A percentile compares a stretch with the other conserved stretches of the same genome.
Evolutionary conservation across 2,113 vertebrate species (phyloP).

Genomic region (Notarius quadriscutis): DNA sequence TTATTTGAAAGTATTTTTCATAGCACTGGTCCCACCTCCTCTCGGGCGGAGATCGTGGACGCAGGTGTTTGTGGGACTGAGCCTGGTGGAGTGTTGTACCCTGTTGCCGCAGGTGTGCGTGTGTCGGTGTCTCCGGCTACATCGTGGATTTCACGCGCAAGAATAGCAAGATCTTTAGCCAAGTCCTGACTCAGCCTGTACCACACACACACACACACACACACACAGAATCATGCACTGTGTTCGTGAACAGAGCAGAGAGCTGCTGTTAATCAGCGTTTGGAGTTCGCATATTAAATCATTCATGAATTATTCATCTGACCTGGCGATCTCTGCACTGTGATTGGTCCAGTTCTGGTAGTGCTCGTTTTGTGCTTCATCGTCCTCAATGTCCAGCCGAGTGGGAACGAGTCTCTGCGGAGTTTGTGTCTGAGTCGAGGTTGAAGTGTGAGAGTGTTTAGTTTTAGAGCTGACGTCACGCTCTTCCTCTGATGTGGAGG

Average conservation of each 20-base stretch:
- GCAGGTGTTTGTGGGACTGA: slow-evolving; percentile 78
- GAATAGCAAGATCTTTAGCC: slow-evolving; percentile 94
- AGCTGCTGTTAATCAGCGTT: neutral
- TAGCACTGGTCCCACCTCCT: slow-evolving; percentile 78
- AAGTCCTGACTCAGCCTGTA: slow-evolving; percentile 92
- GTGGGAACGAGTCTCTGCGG: slow-evolving; percentile 58
- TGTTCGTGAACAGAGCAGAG: neutral
- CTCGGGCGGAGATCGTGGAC: slow-evolving; percentile 87
- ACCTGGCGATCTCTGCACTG: slow-evolving; percentile 90
- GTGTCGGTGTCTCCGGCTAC: slow-evolving; percentile 89
- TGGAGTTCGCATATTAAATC: neutral
- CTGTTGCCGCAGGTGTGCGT: slow-evolving; percentile 67
- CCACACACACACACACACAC: slow-evolving; percentile 12
- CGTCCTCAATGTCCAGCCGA: slow-evolving; percentile 76
- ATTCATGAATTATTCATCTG: slow-evolving; percentile 24
- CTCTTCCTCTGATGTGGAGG: slow-evolving; percentile 94
- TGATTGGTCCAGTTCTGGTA: slow-evolving; percentile 89
- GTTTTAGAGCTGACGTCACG: slow-evolving; percentile 79
- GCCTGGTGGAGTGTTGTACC: slow-evolving; percentile 57
- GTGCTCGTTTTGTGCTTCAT: slow-evolving; percentile 83
- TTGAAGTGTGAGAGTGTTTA: slow-evolving; percentile 79
- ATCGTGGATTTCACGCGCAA: slow-evolving; percentile 92
- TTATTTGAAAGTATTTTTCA: neutral
- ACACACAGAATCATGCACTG: neutral
- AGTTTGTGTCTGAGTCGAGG: slow-evolving; percentile 78